Evolutionary conservation across 2,113 vertebrate genomes (phyloP), one percentile per base, ranked within the genome.

Genomic region (Tragelaphus scriptus): DNA sequence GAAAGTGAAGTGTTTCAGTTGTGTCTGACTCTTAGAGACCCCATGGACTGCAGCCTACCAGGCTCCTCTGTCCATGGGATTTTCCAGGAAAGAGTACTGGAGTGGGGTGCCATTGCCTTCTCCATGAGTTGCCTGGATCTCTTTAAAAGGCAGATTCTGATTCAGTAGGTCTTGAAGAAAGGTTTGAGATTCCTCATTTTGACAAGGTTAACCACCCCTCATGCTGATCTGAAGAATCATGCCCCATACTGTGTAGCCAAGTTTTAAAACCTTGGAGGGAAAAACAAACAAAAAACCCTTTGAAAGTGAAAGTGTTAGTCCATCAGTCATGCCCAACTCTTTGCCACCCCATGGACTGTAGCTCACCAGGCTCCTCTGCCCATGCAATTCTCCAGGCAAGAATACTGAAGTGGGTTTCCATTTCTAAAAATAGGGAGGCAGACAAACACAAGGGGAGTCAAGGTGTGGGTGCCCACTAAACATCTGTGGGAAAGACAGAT

Each of bases 381-480:
- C 19, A 11, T 36, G n/a, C n/a, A 71, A 36, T 71, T 71, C 17
- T 71, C 19, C 65, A 71, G n/a, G 65, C 65, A 36, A 71, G 65
- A 71, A 36, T 71, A 71, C n/a, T 36, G 65, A 36, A 71, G 65
- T 71, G 9, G 65, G 65, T 36, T 36, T 21, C n/a, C 65, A 71
- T 36, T 75, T 75, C n/a, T 75, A 23, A 75, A 85, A 71, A 56
- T 36, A 8, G 3, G 40, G 16, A 61, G 28, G 30, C n/a, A 44
- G 47, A 63, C 7, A 26, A 61, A 55, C 55, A 19, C 19, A 79
- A n/a, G 6, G 12, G 23, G 7, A 53, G 17, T 36, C 28, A 49
- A 47, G 8, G 36, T 5, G 1, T 47, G n/a, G 16, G 61, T 23
- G 12, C 4, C 12, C 5, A 6, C n/a, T 7, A 6, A 19, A 21